A percentile compares a stretch with the other conserved stretches of the same genome.
These are phyloP conservation scores for Euura lappo DNA, from an alignment of 1,140 invertebrate genomes.

Conservation along the genomic window DNA sequence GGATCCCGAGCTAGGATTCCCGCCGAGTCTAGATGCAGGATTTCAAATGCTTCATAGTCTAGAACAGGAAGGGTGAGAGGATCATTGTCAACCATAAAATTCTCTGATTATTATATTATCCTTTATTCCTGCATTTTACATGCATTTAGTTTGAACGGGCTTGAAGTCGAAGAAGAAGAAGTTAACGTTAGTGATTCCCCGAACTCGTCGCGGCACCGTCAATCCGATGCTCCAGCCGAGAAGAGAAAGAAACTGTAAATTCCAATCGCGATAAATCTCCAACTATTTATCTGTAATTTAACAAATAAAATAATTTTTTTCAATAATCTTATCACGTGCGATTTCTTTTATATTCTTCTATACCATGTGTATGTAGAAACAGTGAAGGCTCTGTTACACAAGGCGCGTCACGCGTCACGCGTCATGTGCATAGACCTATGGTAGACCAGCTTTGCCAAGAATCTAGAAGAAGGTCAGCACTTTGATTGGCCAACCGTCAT, in stretches of 20 bases:
- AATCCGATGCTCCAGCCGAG: background rate
- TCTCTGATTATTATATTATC: background rate
- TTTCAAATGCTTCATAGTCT: slow-evolving; percentile 62
- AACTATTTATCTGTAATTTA: too few relatives aligned
- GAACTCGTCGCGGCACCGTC: slow-evolving; percentile 7
- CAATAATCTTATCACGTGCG: too few relatives aligned
- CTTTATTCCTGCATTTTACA: too few relatives aligned
- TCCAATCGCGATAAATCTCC: too few relatives aligned
- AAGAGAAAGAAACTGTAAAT: background rate
- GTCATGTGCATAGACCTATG: too few relatives aligned
- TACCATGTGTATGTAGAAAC: too few relatives aligned
- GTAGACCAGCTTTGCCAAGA: background rate
- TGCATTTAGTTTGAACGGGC: slow-evolving; percentile 47
- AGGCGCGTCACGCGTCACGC: too few relatives aligned
- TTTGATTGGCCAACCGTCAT: too few relatives aligned
- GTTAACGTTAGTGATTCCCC: slow-evolving; percentile 48
- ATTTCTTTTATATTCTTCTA: too few relatives aligned
- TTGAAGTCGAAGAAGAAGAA: slow-evolving; percentile 52
- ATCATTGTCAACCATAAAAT: slow-evolving; percentile 19
- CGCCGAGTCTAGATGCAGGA: slow-evolving; percentile 59
- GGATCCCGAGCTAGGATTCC: slow-evolving; percentile 58
- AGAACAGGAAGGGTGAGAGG: slow-evolving; percentile 58
- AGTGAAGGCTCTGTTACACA: too few relatives aligned
- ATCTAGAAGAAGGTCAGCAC: background rate
- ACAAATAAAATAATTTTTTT: too few relatives aligned